phyloP scores from a whole-genome alignment of 2,888 invertebrate species.

The Calliopum simillimum region DNA sequence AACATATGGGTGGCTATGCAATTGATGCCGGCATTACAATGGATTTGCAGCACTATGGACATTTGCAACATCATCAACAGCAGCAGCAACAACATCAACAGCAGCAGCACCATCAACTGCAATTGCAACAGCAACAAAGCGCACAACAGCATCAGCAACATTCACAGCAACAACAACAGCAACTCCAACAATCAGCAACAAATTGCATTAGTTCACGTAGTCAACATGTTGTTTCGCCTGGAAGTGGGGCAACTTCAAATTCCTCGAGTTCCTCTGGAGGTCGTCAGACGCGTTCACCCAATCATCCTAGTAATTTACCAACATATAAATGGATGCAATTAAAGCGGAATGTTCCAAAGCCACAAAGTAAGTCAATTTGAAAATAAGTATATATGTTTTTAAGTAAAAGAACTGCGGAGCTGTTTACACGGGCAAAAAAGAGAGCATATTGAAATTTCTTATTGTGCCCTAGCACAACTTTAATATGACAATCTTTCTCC shows the following conservation, averaged over 20 bases:
- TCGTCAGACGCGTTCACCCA: slow-evolving; percentile 62
- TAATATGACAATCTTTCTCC: no score
- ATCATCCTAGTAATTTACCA: slow-evolving; percentile 71
- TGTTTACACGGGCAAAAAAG: not conserved
- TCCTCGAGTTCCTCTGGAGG: slow-evolving; percentile 35
- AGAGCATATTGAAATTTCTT: not conserved
- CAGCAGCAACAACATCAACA: slow-evolving; percentile 35
- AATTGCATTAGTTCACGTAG: slow-evolving; percentile 52
- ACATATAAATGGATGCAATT: slow-evolving; percentile 99
- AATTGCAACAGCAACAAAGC: slow-evolving; percentile 46
- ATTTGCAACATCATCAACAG: slow-evolving; percentile 54
- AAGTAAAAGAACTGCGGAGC: not conserved
- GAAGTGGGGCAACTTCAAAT: slow-evolving; percentile 54
- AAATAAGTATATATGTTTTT: not conserved
- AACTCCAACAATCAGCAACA: slow-evolving; percentile 54
- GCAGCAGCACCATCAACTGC: slow-evolving; percentile 46
- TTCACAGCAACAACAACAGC: slow-evolving; percentile 47
- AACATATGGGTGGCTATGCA: slow-evolving; percentile 54
- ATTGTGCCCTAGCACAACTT: no score
- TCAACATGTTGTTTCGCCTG: slow-evolving; percentile 63
- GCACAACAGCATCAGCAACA: slow-evolving; percentile 47
- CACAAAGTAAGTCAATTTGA: slow-evolving; percentile 77
- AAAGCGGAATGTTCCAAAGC: slow-evolving; percentile 95
- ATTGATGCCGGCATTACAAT: slow-evolving; percentile 53
- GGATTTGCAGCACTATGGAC: slow-evolving; percentile 60